phyloP scores from a whole-genome alignment of 2,113 vertebrate genomes.

The Candoia aspera region DNA sequence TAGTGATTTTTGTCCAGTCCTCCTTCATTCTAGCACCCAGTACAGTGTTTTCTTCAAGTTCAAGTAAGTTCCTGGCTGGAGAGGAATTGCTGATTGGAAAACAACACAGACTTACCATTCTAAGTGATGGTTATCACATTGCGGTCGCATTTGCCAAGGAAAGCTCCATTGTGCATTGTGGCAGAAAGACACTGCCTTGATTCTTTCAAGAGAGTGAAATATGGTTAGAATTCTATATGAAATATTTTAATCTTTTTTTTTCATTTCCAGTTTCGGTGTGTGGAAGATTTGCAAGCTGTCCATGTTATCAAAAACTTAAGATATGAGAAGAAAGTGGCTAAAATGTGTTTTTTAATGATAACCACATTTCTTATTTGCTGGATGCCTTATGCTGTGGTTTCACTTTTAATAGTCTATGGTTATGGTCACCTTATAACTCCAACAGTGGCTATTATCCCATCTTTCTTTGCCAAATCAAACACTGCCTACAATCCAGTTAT shows the following conservation, averaged over 20 bases:
- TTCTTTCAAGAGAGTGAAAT: background rate
- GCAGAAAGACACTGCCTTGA: background rate
- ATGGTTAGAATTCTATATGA: background rate
- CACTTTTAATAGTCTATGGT: conserved; percentile 85
- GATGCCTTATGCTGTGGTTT: conserved; percentile 88
- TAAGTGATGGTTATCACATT: background rate
- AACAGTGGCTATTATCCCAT: conserved; percentile 83
- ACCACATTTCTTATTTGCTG: conserved; percentile 86
- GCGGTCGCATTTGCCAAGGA: background rate
- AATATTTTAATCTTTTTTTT: conserved; percentile 1
- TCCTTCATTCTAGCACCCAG: background rate
- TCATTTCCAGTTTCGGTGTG: conserved; percentile 79
- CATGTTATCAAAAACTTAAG: conserved; percentile 88
- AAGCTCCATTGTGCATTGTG: background rate
- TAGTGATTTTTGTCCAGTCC: background rate
- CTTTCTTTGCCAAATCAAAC: conserved; percentile 90
- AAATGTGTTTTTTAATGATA: conserved; percentile 91
- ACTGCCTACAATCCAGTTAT: conserved; percentile 89
- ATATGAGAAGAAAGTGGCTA: conserved; percentile 90
- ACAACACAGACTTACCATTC: background rate
- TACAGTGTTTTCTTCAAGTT: background rate
- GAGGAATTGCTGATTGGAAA: background rate
- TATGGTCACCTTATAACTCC: conserved; percentile 82
- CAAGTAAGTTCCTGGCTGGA: background rate
- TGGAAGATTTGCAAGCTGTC: conserved; percentile 88